These are phyloP conservation scores for Eupsittula cactorum DNA, from an alignment of 2,113 vertebrate species.

Conservation along the genomic window DNA sequence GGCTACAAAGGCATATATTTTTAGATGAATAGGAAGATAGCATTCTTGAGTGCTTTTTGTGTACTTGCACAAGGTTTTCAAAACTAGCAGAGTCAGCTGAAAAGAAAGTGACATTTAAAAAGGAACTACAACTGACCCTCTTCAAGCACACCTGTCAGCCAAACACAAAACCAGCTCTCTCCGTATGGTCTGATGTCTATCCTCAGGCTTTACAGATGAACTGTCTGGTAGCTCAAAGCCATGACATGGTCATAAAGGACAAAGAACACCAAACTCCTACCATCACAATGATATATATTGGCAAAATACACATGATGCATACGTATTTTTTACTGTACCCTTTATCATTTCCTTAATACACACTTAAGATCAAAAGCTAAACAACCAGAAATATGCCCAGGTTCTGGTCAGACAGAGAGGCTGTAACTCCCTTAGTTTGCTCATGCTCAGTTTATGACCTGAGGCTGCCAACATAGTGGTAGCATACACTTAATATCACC, in stretches of 20 bases:
- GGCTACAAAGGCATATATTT: fast-evolving
- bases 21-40: fast-evolving
- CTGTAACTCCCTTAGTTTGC: fast-evolving
- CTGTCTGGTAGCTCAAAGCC: background rate
- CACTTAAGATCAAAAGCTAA: background rate
- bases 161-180: background rate
- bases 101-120: background rate
- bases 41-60: background rate
- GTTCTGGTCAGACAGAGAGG: no score
- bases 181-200: fast-evolving
- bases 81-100: background rate
- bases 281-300: fast-evolving
- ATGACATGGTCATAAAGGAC: fast-evolving
- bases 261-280: background rate
- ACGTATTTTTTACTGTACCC: fast-evolving
- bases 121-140: background rate
- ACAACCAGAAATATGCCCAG: fast-evolving
- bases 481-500: fast-evolving
- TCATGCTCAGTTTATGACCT: fast-evolving
- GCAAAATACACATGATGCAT: fast-evolving
- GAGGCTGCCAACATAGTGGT: background rate
- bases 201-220: background rate
- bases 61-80: background rate
- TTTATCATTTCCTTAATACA: no score
- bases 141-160: fast-evolving